Evolutionary conservation across 2,797 vertebrate species (phyloP).

Genomic region (Lerista edwardsae): DNA sequence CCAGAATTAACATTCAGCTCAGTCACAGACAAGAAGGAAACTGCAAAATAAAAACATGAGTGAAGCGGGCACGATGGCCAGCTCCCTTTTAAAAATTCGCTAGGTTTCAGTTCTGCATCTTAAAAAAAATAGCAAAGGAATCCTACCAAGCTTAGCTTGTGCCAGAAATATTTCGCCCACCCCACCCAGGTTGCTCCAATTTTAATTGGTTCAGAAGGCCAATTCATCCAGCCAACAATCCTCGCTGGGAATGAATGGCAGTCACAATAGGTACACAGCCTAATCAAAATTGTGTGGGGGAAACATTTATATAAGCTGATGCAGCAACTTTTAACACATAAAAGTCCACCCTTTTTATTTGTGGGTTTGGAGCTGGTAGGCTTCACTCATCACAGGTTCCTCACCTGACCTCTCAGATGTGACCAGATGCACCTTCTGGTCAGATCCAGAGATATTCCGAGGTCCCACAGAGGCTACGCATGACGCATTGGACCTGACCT

Average conservation of each 20-base stretch:
- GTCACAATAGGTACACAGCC: not conserved
- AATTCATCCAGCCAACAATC: not conserved
- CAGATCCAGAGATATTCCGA: too few species aligned
- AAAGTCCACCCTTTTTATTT: too few species aligned
- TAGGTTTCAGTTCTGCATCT: not conserved
- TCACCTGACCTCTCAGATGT: too few species aligned
- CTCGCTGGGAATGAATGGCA: not conserved
- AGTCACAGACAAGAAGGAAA: rapidly evolving
- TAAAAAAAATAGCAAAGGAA: constrained; percentile 5
- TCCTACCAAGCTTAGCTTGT: not conserved
- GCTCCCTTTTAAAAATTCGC: constrained; percentile 5
- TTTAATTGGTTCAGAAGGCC: not conserved
- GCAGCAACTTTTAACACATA: too few species aligned
- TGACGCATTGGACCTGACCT: too few species aligned
- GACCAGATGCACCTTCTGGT: too few species aligned
- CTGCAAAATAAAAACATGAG: not conserved
- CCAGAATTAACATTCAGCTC: not conserved
- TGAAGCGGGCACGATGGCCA: not conserved
- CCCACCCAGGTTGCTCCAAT: not conserved
- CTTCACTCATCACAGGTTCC: too few species aligned
- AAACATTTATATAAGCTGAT: too few species aligned
- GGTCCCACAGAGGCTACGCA: too few species aligned
- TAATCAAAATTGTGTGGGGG: not conserved
- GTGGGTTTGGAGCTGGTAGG: too few species aligned
- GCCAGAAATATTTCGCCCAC: not conserved